These are phyloP conservation scores for Arrhamphus sclerolepis DNA, from an alignment of 2,797 vertebrate species.

Conservation along the genomic window DNA sequence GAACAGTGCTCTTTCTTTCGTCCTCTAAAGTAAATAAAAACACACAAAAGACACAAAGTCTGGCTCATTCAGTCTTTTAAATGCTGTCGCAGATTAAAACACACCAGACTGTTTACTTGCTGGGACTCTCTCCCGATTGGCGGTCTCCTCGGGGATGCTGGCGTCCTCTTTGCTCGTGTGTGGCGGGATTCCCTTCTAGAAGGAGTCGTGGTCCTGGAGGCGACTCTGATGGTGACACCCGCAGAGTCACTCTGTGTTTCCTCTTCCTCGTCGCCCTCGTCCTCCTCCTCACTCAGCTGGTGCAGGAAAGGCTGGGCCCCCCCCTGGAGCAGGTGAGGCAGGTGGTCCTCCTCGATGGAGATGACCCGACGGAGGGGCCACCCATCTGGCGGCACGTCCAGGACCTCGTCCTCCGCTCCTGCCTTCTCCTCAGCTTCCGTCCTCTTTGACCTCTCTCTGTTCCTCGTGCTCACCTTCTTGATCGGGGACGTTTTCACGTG, in stretches of 20 bases:
- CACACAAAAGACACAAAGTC: no score
- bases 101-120: no score
- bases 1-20: slow-evolving; percentile 68
- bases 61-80: no score
- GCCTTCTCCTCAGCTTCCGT: slow-evolving; percentile 37
- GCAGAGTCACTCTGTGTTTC: slow-evolving; percentile 41
- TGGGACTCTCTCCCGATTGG: slow-evolving; percentile 86
- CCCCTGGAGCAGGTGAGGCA: slow-evolving; percentile 86
- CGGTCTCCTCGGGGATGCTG: slow-evolving; percentile 76
- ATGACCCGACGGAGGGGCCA: slow-evolving; percentile 86
- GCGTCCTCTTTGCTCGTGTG: slow-evolving; percentile 22
- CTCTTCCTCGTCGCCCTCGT: slow-evolving; percentile 52
- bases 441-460: slow-evolving; percentile 42
- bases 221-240: no score
- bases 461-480: no score
- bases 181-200: slow-evolving; percentile 33
- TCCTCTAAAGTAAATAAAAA: slow-evolving; percentile 37
- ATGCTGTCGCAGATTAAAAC: no score
- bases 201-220: not conserved
- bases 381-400: slow-evolving; percentile 62
- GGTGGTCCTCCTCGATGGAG: slow-evolving; percentile 94
- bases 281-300: slow-evolving; percentile 82
- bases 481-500: slow-evolving; percentile 13
- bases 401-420: slow-evolving; percentile 32
- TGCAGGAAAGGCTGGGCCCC: slow-evolving; percentile 74